Evolutionary conservation across 2,797 vertebrate species (phyloP).

Genomic region (Hirundo rustica): DNA sequence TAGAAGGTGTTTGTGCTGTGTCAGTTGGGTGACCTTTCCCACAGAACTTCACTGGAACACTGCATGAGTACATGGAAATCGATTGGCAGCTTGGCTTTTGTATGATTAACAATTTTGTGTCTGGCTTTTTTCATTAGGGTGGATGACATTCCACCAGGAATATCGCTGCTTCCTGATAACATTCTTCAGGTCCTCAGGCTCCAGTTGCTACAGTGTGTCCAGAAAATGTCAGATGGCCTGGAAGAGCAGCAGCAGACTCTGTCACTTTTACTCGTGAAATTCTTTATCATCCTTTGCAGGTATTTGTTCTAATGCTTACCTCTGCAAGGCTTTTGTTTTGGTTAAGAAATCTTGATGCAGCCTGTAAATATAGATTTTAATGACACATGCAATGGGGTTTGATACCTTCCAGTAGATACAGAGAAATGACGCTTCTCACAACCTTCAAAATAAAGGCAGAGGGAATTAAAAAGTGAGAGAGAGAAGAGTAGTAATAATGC

Average conservation of each 20-base stretch:
- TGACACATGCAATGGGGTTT: neutral
- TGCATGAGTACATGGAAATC: neutral
- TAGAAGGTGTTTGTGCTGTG: neutral
- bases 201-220: constrained; percentile 93
- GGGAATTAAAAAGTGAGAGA: neutral
- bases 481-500: neutral
- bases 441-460: neutral
- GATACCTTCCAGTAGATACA: neutral
- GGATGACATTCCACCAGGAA: constrained; percentile 90
- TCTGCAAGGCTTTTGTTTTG: neutral
- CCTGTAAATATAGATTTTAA: neutral
- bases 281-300: constrained; percentile 97
- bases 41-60: neutral
- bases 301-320: constrained; percentile 44
- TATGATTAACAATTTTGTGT: neutral
- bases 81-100: neutral
- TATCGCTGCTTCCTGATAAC: constrained; percentile 95
- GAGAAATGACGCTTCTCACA: neutral
- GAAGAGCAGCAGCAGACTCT: constrained; percentile 92
- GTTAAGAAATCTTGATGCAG: neutral
- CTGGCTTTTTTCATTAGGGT: constrained; percentile 76
- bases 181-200: constrained; percentile 94
- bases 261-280: constrained; percentile 91
- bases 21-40: neutral
- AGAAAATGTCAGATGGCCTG: constrained; percentile 92